Evolutionary conservation across 2,888 invertebrate genomes (phyloP), one percentile per base, ranked within the genome.

Genomic region (Troides helena): DNA sequence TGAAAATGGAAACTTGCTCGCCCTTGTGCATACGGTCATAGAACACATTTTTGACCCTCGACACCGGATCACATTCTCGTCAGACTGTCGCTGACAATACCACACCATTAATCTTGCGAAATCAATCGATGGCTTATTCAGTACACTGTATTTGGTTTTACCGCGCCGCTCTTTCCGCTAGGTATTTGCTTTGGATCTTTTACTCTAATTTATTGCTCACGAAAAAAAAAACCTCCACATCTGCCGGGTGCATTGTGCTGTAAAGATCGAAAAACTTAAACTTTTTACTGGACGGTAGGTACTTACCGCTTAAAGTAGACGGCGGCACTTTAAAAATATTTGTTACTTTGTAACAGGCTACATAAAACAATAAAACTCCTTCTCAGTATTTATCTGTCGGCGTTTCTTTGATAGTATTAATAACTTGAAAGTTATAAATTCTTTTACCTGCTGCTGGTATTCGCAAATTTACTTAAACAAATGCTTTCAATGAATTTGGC

Each of bases 111-210:
- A 93, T 93, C 93, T 93, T 93, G 84, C 84, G 85, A 91, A 93
- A 93, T 93, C 92, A 93, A 93, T 93, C 93, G 92, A 92, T 92
- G 90, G 92, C 89, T 90, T 91, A 91, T 90, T 92, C 90, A 88
- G 89, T 90, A 92, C 90, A 90, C 90, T 88, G 90, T 91, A 88
- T 92, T 90, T 87, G 91, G 89, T 86, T 88, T 89, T 86, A 81
- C 88, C 85, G 88, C 87, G 85, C 50, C 8, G 85, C 85, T 85
- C 85, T 90, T 90, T 83, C 89, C 78, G 85, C 83, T 87, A 84
- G 81, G 86, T 92, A 87, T 93, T 93, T 92, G 88, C 89, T 90
- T 90, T 90, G 84, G 84, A 88, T 88, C 84, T 91, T 91, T 92
- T 92, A 88, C 86, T 87, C 81, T 85, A 88, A 89, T 90, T 87